Conservation (phyloP, 1,140 invertebrate species). For the Diorhabda sublineata region DNA sequence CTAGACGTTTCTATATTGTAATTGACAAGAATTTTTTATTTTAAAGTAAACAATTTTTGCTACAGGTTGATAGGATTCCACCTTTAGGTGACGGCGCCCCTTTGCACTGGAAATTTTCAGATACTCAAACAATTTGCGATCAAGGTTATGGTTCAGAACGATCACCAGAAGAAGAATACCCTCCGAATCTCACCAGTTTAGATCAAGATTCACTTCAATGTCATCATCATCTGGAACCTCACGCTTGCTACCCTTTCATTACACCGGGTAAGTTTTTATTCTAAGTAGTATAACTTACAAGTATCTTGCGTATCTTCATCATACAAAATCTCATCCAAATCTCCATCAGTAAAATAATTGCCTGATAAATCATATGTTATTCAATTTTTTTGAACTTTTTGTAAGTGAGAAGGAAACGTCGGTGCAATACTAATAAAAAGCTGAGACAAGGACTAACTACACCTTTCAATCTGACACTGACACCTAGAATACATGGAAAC, state of each 20-base stretch:
- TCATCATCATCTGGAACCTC: conserved; percentile 52
- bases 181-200: conserved; percentile 57
- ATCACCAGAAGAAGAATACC: conserved; percentile 72
- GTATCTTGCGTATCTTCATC: too few relatives aligned
- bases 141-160: conserved; percentile 73
- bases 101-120: conserved; percentile 48
- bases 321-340: too few relatives aligned
- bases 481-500: too few relatives aligned
- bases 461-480: too few relatives aligned
- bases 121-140: conserved; percentile 56
- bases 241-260: conserved; percentile 59
- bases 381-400: too few relatives aligned
- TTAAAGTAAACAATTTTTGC: conserved; percentile 4
- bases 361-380: too few relatives aligned
- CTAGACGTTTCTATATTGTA: too few relatives aligned
- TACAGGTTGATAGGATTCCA: conserved; percentile 40
- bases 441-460: too few relatives aligned
- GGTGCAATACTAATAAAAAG: too few relatives aligned
- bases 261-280: conserved; percentile 53
- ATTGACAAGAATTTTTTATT: not conserved
- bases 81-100: conserved; percentile 48
- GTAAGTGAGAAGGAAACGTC: too few relatives aligned
- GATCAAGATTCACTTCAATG: conserved; percentile 42
- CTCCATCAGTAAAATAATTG: too few relatives aligned
- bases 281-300: too few relatives aligned